phyloP scores from a whole-genome alignment of 2,113 vertebrate genomes.

The Noctilio leporinus region DNA sequence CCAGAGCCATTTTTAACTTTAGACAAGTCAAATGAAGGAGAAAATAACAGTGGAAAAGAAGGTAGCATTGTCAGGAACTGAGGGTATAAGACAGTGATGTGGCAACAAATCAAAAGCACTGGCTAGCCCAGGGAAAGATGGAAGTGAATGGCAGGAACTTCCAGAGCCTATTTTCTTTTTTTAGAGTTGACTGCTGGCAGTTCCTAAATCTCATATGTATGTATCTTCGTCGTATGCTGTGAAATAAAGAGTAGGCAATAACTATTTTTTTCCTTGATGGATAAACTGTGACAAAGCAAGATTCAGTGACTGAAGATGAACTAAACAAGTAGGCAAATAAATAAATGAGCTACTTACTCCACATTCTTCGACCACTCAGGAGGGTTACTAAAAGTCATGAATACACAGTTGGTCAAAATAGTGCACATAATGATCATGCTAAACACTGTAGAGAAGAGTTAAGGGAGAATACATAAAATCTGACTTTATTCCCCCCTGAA shows the following conservation, averaged over 20 bases:
- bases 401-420: conserved; percentile 99
- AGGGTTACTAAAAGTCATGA: conserved; percentile 99
- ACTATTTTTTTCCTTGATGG: neutral
- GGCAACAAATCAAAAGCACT: neutral
- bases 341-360: conserved; percentile 86
- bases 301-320: neutral
- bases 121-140: neutral
- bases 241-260: neutral
- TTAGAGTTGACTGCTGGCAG: neutral
- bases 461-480: conserved; percentile 73
- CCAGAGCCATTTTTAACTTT: neutral
- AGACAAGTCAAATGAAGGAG: neutral
- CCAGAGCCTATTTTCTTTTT: neutral
- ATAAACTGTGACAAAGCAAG: neutral
- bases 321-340: neutral
- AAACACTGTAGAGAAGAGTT: conserved; percentile 88
- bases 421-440: conserved; percentile 99
- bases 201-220: neutral
- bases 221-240: neutral
- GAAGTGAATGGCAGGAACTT: neutral
- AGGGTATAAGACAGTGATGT: neutral
- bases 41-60: neutral
- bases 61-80: neutral
- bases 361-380: conserved; percentile 99
- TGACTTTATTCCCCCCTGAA: neutral